Evolutionary conservation across 1,140 invertebrate species (phyloP), one percentile per base, ranked within the genome.

Genomic region (Drosophila varians): DNA sequence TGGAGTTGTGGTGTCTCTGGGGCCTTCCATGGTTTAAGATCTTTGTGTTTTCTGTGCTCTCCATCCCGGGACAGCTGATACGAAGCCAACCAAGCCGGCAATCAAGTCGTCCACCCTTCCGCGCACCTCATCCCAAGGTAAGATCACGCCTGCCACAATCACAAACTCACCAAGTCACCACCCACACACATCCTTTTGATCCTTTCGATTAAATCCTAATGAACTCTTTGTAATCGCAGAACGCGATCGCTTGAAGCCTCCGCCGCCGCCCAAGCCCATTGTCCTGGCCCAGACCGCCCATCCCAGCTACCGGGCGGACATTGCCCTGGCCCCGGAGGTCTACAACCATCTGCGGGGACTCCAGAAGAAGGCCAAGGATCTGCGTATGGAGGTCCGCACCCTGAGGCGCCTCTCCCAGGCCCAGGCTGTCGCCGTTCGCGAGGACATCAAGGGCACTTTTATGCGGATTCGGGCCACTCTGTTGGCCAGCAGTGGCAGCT

Each of bases 41-140:
- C 1, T 14, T 16, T 38, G 12, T 38, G 36, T 38, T 38, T 38
- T 38, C 36, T 38, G 9, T 31, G 26, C 7, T 28, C n/a, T 28
- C 26, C 34, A n/a, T n/a, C 34, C 36, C 4, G 36, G 36, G 36
- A 38, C 69, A 97, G 96, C 96, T 93, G 96, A 97, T 93, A 95
- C 96, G 92, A 97, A 97, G 93, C 96, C 97, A 90, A 95, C 96
- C 90, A 98, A 97, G 94, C 96, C 97, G 91, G 97, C 97, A 91
- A 97, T 98, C 92, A 98, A 98, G 94, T 97, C 96, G 90, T 97
- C 96, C 77, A 97, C 96, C 86, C 94, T 98, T 91, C 96, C 96
- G 86, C 94, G 96, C 93, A 97, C 96, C 91, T 97, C 96, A 76
- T 97, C 96, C 69, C 96, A 97, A 96, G 96, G 96, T 97, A 96